These are phyloP conservation scores for Achlya flavicornis DNA, from an alignment of 2,888 invertebrate genomes.

Conservation along the genomic window DNA sequence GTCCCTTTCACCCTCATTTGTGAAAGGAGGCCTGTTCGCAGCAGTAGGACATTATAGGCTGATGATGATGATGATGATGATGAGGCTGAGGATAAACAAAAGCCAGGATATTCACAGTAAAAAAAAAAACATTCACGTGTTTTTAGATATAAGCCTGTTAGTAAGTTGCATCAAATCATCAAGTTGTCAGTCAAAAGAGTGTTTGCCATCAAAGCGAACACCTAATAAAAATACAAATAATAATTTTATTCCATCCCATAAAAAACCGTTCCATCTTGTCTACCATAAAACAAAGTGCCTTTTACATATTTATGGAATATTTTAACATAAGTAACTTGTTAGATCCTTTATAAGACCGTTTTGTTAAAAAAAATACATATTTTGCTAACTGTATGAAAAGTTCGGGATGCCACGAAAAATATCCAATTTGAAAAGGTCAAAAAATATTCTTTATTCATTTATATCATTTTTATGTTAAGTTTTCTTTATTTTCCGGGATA, in stretches of 20 bases:
- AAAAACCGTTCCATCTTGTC: constrained; percentile 7
- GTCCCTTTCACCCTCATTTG: too few species aligned
- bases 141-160: neutral
- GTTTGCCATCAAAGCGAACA: neutral
- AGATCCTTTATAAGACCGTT: neutral
- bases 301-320: constrained; percentile 13
- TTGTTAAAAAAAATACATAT: constrained; percentile 3
- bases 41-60: too few species aligned
- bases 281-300: constrained; percentile 12
- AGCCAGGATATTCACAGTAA: too few species aligned
- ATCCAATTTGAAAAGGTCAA: too few species aligned
- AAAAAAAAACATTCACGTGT: too few species aligned
- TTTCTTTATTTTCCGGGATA: too few species aligned
- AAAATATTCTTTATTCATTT: too few species aligned
- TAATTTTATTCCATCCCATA: neutral
- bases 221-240: constrained; percentile 4
- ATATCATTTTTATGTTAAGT: too few species aligned
- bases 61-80: too few species aligned
- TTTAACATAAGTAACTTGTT: constrained; percentile 10
- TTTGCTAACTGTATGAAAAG: neutral
- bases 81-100: neutral
- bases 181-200: neutral
- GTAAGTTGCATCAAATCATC: neutral
- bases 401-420: neutral
- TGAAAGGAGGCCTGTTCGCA: too few species aligned